phyloP scores from a whole-genome alignment of 1,140 invertebrate genomes.

The Ladona fulva region DNA sequence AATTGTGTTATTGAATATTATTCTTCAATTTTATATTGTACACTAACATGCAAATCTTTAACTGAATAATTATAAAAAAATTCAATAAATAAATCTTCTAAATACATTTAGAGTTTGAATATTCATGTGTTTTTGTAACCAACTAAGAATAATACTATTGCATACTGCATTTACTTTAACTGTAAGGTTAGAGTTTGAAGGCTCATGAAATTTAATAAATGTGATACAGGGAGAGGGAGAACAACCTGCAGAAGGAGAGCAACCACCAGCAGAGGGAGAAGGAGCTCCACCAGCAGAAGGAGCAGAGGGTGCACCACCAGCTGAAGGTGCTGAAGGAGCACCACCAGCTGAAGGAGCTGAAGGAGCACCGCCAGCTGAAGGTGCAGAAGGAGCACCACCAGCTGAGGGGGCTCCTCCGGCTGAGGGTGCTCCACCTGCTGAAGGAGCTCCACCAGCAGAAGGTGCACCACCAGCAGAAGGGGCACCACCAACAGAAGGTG shows the following conservation, averaged over 20 bases:
- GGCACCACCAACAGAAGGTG: conserved; percentile 30
- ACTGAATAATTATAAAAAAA: no score
- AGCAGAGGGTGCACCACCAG: conserved; percentile 29
- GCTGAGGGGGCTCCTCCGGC: conserved; percentile 32
- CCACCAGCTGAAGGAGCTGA: conserved; percentile 33
- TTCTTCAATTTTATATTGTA: no score
- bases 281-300: conserved; percentile 29
- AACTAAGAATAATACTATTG: no score
- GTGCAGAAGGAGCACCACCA: conserved; percentile 34
- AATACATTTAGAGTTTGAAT: no score
- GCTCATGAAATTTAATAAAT: no score
- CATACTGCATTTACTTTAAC: no score
- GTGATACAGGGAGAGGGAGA: conserved; percentile 18
- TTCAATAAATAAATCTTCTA: no score
- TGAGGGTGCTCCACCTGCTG: conserved; percentile 29
- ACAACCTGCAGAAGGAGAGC: conserved; percentile 32
- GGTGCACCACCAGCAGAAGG: conserved; percentile 24
- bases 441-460: conserved; percentile 26
- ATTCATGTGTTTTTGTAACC: no score
- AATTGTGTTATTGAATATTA: no score
- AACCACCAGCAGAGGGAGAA: conserved; percentile 32
- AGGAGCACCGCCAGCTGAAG: conserved; percentile 34
- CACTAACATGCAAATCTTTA: no score
- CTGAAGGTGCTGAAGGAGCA: conserved; percentile 26
- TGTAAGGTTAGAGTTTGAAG: no score